These are phyloP conservation scores for Chionoecetes opilio DNA, from an alignment of 1,140 invertebrate genomes.

Conservation along the genomic window DNA sequence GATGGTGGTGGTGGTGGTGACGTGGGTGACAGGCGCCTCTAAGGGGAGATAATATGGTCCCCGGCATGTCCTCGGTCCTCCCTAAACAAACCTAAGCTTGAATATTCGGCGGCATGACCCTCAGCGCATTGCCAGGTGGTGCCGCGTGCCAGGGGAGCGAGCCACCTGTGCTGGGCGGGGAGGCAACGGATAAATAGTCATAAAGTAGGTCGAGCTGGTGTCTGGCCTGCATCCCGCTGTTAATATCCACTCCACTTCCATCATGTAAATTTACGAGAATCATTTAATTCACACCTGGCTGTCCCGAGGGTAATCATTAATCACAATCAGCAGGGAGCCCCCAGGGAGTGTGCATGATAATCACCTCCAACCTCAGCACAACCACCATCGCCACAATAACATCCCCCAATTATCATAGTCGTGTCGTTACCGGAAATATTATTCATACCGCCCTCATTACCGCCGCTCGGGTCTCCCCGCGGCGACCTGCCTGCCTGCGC, in stretches of 20 bases:
- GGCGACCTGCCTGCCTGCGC: neutral
- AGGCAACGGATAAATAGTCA: neutral
- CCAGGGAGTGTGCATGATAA: neutral
- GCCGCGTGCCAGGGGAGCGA: neutral
- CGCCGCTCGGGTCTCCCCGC: neutral
- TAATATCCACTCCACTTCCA: neutral
- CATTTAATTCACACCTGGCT: conserved; percentile 5
- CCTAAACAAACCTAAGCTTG: neutral
- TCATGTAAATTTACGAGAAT: conserved; percentile 1
- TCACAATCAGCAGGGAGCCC: neutral
- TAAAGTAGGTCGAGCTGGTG: neutral
- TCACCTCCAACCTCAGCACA: neutral
- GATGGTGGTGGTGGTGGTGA: neutral
- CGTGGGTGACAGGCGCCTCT: neutral
- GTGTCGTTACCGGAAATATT: conserved; percentile 20
- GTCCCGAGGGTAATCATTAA: neutral
- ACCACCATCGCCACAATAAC: neutral
- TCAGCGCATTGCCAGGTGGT: neutral
- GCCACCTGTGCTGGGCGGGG: neutral
- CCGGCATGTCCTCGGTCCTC: neutral
- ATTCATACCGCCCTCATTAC: conserved; percentile 9
- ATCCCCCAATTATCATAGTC: conserved; percentile 25
- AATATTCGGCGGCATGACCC: neutral
- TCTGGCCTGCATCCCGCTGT: neutral
- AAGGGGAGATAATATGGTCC: neutral